Evolutionary conservation across 2,888 invertebrate genomes (phyloP), one percentile per base, ranked within the genome.

Genomic region (Amiota communis): DNA sequence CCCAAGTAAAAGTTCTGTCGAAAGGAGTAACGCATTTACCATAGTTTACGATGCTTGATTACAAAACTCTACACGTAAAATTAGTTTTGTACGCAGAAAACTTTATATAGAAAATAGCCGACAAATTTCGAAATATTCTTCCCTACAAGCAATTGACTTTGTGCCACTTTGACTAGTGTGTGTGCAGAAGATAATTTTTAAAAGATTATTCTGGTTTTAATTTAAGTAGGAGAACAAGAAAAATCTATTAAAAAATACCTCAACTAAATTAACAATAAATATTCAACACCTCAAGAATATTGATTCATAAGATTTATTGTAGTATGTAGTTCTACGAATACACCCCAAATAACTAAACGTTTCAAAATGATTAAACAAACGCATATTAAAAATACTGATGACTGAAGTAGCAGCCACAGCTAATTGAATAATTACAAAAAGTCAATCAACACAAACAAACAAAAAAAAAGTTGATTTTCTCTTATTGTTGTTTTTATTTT

Each of bases 31-130:
- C 48, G 48, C 64, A 47, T 64, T 64, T 64, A 36, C 48, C 8
- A 48, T 65, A 65, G 48, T 65, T 65, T 65, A 65, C 48, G 49
- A 48, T 20, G 48, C 48, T 65, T 65, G 65, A 65, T 65, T 65
- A 48, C 17, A 48, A 65, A 65, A 65, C 48, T 17, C 48, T 17
- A 65, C 65, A 65, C 48, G 48, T 65, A 48, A 65, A 65, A 65
- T 65, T 49, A 48, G 48, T 49, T 65, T 65, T 48, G 49, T 12
- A n/a, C 4, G 15, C 59, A 65, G 11, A 12, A 65, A 65, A 59
- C 20, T 20, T 59, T 59, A 23, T 12, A 59, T 6, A 10, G 17
- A 59, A 59, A 59, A 59, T 59, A 10, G 20, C 8, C 15, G 20
- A 65, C 36, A 36, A 13, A 6, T 63, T 63, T 63, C 46, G 47